Conservation (phyloP, 2,888 invertebrate genomes). For the Eutolmus rufibarbis region DNA sequence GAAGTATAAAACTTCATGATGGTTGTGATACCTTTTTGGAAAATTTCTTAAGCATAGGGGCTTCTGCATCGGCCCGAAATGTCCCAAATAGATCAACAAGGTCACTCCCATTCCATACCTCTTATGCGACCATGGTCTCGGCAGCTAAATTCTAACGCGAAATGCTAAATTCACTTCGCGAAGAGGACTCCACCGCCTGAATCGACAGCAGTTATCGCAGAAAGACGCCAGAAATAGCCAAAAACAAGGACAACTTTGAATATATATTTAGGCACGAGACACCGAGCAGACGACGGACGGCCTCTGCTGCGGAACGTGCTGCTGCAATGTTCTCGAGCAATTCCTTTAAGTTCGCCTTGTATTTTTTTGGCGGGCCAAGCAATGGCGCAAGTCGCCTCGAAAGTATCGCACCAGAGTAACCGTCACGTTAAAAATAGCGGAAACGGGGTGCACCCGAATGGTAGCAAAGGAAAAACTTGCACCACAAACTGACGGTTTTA, state of each 20-base stretch:
- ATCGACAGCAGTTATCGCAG: conserved; percentile 1
- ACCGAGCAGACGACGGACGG: conserved; percentile 5
- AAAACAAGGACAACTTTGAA: conserved; percentile 25
- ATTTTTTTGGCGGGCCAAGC: neutral
- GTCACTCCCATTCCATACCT: neutral
- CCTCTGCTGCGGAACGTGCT: neutral
- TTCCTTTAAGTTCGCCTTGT: neutral
- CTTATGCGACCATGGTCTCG: neutral
- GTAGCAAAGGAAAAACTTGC: neutral
- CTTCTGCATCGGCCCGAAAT: neutral
- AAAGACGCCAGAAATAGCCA: conserved; percentile 6
- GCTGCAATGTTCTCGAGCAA: neutral
- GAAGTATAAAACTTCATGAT: neutral
- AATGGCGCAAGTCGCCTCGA: conserved; percentile 22
- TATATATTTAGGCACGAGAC: conserved; percentile 36
- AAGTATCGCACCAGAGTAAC: neutral
- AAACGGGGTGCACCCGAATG: neutral
- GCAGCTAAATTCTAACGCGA: neutral
- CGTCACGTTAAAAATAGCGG: conserved; percentile 34
- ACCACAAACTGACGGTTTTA: neutral
- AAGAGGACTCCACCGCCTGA: neutral
- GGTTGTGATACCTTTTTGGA: neutral
- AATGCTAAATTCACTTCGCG: neutral
- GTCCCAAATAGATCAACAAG: neutral
- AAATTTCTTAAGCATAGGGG: neutral